Evolutionary conservation across 2,888 invertebrate genomes (phyloP).

Genomic region (Machimus rusticus): DNA sequence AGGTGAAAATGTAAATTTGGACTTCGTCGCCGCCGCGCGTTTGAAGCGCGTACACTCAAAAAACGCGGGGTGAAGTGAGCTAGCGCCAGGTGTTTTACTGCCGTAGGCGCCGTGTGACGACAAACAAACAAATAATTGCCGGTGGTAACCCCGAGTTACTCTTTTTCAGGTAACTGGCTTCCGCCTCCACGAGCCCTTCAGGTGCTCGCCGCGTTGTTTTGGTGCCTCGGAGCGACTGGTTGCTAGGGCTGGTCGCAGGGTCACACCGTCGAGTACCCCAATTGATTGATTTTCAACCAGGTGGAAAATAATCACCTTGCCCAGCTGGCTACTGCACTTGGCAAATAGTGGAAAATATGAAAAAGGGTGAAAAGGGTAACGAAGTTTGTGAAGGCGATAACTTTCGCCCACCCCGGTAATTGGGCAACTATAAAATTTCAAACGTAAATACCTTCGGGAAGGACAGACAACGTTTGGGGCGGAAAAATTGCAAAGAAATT

Average conservation of each 20-base stretch:
- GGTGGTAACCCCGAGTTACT: background rate
- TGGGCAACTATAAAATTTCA: background rate
- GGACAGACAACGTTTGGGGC: too few species aligned
- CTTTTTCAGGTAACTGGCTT: background rate
- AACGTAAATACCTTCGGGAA: background rate
- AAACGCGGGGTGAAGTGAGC: background rate
- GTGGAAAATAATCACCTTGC: constrained; percentile 22
- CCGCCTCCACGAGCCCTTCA: background rate
- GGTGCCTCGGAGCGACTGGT: constrained; percentile 44
- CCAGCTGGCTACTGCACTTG: background rate
- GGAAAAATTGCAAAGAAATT: background rate
- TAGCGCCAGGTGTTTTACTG: background rate
- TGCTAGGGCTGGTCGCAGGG: constrained; percentile 43
- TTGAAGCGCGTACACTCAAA: background rate
- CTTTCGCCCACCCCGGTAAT: background rate
- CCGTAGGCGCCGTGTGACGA: background rate
- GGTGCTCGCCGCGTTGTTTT: constrained; percentile 42
- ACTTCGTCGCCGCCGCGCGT: background rate
- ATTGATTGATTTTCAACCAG: constrained; percentile 34
- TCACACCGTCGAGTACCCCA: background rate
- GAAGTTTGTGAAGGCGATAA: background rate
- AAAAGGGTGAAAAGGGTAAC: background rate
- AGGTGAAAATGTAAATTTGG: constrained; percentile 15
- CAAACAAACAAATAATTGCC: background rate
- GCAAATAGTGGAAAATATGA: background rate